phyloP scores from a whole-genome alignment of 2,113 vertebrate genomes.

The Cyphomyrus discorhynchus region DNA sequence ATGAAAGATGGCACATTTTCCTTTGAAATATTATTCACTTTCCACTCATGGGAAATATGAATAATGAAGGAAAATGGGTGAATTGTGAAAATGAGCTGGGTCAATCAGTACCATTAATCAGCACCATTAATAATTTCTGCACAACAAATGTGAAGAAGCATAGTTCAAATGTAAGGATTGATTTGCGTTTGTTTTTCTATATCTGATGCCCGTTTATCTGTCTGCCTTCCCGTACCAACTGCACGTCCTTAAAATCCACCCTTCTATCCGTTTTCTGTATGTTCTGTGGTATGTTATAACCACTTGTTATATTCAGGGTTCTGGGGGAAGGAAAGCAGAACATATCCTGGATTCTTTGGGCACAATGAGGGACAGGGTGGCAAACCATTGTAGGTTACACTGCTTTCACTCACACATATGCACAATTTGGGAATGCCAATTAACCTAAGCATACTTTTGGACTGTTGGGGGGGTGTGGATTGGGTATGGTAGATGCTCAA shows the following conservation, averaged over 20 bases:
- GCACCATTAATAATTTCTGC: not conserved
- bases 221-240: not conserved
- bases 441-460: not conserved
- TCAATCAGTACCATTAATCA: not conserved
- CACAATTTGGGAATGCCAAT: not conserved
- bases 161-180: not conserved
- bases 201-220: not conserved
- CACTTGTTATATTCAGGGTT: not conserved
- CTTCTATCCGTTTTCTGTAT: not conserved
- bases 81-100: not conserved
- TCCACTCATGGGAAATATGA: conserved; percentile 1
- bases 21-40: conserved; percentile 2
- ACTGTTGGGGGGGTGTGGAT: not conserved
- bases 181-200: not conserved
- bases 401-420: not conserved
- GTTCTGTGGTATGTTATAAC: no score
- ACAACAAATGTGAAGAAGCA: not conserved
- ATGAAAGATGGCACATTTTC: not conserved
- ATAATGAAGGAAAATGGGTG: not conserved
- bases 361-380: not conserved
- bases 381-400: not conserved
- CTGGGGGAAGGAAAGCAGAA: not conserved
- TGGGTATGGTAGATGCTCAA: not conserved
- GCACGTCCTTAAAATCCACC: not conserved
- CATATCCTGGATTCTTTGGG: not conserved